Evolutionary conservation across 1,140 invertebrate genomes (phyloP).

Genomic region (Chelonus insularis): DNA sequence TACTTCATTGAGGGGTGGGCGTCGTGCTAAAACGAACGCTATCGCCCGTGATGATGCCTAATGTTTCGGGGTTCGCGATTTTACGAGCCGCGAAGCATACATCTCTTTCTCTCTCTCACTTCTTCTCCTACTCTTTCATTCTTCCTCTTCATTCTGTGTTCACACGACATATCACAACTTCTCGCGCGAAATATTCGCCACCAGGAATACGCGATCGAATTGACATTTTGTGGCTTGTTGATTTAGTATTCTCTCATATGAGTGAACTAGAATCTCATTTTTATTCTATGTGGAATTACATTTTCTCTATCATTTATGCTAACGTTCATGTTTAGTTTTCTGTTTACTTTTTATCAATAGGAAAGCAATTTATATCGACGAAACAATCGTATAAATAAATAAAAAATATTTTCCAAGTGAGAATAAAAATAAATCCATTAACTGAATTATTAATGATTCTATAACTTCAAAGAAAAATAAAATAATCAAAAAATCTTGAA

Average conservation of each 20-base stretch:
- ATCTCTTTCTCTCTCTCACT: background rate
- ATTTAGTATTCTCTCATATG: background rate
- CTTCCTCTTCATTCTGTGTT: conserved; percentile 6
- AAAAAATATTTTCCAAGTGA: too few relatives aligned
- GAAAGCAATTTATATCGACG: too few relatives aligned
- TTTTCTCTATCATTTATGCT: background rate
- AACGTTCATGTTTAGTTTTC: too few relatives aligned
- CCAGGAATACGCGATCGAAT: conserved; percentile 12
- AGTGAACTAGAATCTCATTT: background rate
- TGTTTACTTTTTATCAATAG: too few relatives aligned
- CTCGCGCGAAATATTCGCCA: conserved; percentile 8
- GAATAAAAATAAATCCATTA: too few relatives aligned
- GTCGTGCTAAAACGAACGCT: conserved; percentile 22
- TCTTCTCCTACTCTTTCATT: background rate
- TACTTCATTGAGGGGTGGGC: background rate
- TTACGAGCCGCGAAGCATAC: conserved; percentile 21
- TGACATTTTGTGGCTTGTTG: conserved; percentile 20
- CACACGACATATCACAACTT: background rate
- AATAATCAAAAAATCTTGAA: too few relatives aligned
- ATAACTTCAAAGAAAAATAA: too few relatives aligned
- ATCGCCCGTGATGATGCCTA: conserved; percentile 29
- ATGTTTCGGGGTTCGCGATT: conserved; percentile 31
- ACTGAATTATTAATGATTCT: too few relatives aligned
- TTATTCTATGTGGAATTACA: background rate
- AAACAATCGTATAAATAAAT: too few relatives aligned